Evolutionary conservation across 2,797 vertebrate species (phyloP).

Genomic region (Neosilurus mollespiculum): DNA sequence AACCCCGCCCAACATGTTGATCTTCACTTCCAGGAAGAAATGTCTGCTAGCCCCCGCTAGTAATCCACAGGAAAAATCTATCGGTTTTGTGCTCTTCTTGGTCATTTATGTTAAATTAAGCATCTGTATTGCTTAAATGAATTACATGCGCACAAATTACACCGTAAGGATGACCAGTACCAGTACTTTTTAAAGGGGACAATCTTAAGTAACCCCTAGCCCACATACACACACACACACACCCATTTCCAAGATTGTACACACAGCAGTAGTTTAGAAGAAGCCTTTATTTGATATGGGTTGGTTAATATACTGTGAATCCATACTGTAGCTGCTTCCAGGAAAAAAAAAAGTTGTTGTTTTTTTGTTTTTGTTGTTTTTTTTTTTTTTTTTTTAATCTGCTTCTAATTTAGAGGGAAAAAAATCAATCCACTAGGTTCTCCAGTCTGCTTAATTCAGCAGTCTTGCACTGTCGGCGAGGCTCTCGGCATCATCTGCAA

Average conservation of each 20-base stretch:
- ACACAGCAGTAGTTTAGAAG: neutral
- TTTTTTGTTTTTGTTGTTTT: neutral
- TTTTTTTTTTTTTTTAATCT: neutral
- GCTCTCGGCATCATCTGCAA: constrained; percentile 5
- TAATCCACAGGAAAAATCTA: too few species aligned
- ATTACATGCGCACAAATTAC: too few species aligned
- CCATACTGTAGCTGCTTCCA: neutral
- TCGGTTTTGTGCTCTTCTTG: too few species aligned
- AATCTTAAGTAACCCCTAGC: too few species aligned
- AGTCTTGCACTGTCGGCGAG: neutral
- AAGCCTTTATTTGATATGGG: neutral
- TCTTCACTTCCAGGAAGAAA: too few species aligned
- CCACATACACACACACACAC: too few species aligned
- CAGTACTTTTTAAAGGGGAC: too few species aligned
- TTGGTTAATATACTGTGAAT: neutral
- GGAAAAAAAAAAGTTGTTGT: neutral
- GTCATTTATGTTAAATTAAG: too few species aligned
- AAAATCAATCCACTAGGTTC: neutral
- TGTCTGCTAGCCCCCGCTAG: too few species aligned
- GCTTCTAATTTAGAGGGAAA: neutral
- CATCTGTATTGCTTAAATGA: too few species aligned
- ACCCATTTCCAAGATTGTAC: neutral
- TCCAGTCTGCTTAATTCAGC: neutral
- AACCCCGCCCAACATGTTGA: too few species aligned
- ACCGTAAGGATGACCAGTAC: too few species aligned